Conservation (phyloP, 2,797 vertebrate species). For the Syndactyla subalaris region DNA sequence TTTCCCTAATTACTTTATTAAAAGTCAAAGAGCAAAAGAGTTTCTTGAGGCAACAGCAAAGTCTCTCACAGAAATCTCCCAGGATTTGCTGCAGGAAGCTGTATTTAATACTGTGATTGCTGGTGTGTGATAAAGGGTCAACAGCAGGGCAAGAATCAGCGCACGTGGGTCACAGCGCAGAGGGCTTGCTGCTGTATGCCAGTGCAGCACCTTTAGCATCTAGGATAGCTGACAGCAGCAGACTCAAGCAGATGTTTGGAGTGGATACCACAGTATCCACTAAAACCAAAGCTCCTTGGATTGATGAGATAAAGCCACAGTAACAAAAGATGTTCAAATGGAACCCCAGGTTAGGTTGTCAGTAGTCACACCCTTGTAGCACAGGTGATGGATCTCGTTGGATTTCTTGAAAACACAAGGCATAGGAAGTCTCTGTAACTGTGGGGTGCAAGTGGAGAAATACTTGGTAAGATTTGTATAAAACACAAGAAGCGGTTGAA, state of each 20-base stretch:
- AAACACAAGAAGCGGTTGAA: neutral
- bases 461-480: neutral
- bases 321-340: neutral
- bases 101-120: slow-evolving; percentile 34
- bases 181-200: neutral
- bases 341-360: accelerated
- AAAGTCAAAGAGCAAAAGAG: slow-evolving; percentile 44
- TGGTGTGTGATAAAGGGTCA: neutral
- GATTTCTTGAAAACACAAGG: neutral
- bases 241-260: neutral
- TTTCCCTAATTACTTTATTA: slow-evolving; percentile 13
- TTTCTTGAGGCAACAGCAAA: slow-evolving; percentile 40
- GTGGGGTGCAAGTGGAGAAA: neutral
- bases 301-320: neutral
- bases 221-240: neutral
- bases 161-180: accelerated
- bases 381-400: neutral
- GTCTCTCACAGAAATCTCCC: neutral
- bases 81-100: slow-evolving; percentile 26
- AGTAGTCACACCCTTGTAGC: neutral
- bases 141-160: neutral
- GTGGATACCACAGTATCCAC: neutral
- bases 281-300: neutral
- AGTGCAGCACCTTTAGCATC: neutral
- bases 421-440: neutral